Evolutionary conservation across 2,113 vertebrate genomes (phyloP).

Genomic region (Triplophysa siluroides): DNA sequence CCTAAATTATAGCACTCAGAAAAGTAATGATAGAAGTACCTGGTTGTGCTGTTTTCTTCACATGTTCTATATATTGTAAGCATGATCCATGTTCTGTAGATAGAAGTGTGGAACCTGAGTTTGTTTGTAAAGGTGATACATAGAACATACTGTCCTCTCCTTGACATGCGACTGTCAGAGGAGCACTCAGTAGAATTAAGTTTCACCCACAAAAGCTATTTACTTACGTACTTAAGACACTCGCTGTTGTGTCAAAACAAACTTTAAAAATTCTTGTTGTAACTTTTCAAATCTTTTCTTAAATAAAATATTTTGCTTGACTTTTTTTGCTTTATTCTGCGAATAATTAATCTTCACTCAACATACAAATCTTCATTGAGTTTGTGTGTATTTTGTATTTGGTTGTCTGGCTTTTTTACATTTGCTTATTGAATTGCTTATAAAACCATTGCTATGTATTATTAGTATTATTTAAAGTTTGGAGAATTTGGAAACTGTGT

Average conservation of each 20-base stretch:
- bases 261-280: not conserved
- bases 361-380: no score
- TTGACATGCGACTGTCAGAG: constrained; percentile 2
- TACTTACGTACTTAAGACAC: constrained; percentile 23
- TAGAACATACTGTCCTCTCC: not conserved
- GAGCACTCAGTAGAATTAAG: constrained; percentile 51
- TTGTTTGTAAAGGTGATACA: constrained; percentile 1
- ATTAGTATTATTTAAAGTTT: no score
- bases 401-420: no score
- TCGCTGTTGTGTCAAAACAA: not conserved
- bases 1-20: not conserved
- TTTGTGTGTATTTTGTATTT: no score
- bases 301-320: no score
- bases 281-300: not conserved
- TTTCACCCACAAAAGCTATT: constrained; percentile 23
- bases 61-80: not conserved
- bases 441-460: no score
- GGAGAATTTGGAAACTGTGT: not conserved
- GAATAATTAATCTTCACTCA: no score
- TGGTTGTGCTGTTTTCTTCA: not conserved
- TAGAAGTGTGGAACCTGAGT: not conserved
- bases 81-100: not conserved
- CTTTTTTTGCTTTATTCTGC: no score
- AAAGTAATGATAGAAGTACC: not conserved
- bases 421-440: no score